Evolutionary conservation across 2,113 vertebrate species (phyloP).

Genomic region (Typhlomys cinereus): DNA sequence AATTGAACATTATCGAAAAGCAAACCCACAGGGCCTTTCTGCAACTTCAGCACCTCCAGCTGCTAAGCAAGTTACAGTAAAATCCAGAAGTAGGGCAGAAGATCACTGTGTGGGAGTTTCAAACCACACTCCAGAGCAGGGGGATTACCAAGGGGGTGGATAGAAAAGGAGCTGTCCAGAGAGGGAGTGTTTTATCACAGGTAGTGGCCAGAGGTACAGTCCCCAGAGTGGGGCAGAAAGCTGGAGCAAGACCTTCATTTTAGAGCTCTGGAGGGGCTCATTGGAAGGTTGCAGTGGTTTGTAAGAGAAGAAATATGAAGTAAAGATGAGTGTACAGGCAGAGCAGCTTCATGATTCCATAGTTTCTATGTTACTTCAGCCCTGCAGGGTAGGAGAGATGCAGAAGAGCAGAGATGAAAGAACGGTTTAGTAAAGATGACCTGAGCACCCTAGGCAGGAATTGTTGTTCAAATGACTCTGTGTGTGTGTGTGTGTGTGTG

Average conservation of each 20-base stretch:
- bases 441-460: neutral
- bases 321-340: neutral
- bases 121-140: conserved; percentile 45
- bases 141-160: conserved; percentile 59
- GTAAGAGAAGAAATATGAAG: neutral
- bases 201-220: neutral
- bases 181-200: neutral
- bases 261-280: neutral
- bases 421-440: neutral
- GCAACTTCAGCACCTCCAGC: conserved; percentile 52
- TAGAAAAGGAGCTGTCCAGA: conserved; percentile 30
- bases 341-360: neutral
- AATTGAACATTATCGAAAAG: conserved; percentile 58
- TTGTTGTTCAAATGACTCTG: fast-evolving
- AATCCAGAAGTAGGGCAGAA: conserved; percentile 76
- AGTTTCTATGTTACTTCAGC: neutral
- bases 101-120: conserved; percentile 51
- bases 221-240: neutral
- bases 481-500: fast-evolving
- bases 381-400: neutral
- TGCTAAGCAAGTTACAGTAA: conserved; percentile 70
- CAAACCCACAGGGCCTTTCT: conserved; percentile 66
- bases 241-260: no score
- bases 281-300: neutral
- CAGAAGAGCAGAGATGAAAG: neutral